phyloP scores from a whole-genome alignment of 2,797 vertebrate species.

The Chromis chromis region DNA sequence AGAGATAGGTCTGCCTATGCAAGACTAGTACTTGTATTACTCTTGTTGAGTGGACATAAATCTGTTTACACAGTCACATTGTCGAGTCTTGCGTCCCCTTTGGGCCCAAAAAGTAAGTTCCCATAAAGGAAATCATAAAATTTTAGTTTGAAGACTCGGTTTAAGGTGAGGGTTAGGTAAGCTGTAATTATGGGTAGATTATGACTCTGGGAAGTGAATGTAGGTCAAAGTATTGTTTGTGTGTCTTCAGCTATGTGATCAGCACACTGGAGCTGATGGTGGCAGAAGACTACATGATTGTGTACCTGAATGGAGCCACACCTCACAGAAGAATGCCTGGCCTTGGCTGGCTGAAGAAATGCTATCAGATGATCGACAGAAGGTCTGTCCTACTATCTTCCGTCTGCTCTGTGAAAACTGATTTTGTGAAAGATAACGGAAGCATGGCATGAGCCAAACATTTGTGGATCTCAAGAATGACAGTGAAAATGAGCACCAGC shows the following conservation, averaged over 20 bases:
- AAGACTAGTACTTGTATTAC: too few species aligned
- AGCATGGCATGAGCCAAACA: not conserved
- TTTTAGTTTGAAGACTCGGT: too few species aligned
- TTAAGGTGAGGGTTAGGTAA: too few species aligned
- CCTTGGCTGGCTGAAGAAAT: constrained; percentile 96
- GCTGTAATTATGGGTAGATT: too few species aligned
- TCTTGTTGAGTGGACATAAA: not conserved
- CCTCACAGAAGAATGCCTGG: constrained; percentile 97
- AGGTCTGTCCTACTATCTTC: constrained; percentile 70
- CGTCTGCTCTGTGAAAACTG: not conserved
- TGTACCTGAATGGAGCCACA: constrained; percentile 97
- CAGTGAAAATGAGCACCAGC: not conserved
- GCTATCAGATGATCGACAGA: constrained; percentile 99
- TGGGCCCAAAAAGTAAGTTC: not conserved
- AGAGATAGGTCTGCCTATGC: too few species aligned
- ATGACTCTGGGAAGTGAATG: not conserved
- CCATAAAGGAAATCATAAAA: too few species aligned
- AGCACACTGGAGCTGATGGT: constrained; percentile 99
- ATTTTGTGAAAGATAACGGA: not conserved
- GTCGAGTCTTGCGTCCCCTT: not conserved
- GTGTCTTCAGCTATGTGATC: constrained; percentile 91
- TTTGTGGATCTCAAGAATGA: not conserved
- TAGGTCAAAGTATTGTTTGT: constrained; percentile 2
- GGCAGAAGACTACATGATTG: constrained; percentile 98
- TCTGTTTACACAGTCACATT: not conserved